Conservation (phyloP, 2,888 invertebrate genomes). For the Dynastes hyllus region DNA sequence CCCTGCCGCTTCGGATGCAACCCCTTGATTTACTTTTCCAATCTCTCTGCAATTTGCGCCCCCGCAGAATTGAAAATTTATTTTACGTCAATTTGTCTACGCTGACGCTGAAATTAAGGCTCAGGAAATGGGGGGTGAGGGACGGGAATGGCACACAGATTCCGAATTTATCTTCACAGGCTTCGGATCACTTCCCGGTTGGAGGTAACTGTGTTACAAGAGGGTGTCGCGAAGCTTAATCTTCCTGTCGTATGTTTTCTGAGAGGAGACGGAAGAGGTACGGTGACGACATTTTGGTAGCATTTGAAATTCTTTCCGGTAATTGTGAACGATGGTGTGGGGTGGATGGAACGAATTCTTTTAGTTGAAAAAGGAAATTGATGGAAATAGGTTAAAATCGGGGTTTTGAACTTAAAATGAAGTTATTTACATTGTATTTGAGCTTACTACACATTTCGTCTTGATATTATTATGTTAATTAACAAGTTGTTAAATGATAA, state of each 20-base stretch:
- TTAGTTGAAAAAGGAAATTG: no score
- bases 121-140: background rate
- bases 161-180: constrained; percentile 23
- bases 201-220: background rate
- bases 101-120: constrained; percentile 33
- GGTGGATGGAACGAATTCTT: background rate
- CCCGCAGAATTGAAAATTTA: constrained; percentile 41
- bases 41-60: constrained; percentile 36
- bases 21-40: constrained; percentile 34
- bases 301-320: background rate
- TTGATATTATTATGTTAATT: no score
- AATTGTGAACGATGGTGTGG: background rate
- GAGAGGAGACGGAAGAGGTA: background rate
- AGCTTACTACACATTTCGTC: no score
- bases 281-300: background rate
- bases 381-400: no score
- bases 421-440: no score
- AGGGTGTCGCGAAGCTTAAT: background rate
- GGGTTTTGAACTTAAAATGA: no score
- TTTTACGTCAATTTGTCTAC: constrained; percentile 37
- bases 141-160: constrained; percentile 9
- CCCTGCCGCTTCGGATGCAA: constrained; percentile 2
- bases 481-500: no score
- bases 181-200: no score
- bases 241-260: background rate